Evolutionary conservation across 92 coral and sea anemone species (phyloP).

Genomic region (Palythoa heliodiscus): DNA sequence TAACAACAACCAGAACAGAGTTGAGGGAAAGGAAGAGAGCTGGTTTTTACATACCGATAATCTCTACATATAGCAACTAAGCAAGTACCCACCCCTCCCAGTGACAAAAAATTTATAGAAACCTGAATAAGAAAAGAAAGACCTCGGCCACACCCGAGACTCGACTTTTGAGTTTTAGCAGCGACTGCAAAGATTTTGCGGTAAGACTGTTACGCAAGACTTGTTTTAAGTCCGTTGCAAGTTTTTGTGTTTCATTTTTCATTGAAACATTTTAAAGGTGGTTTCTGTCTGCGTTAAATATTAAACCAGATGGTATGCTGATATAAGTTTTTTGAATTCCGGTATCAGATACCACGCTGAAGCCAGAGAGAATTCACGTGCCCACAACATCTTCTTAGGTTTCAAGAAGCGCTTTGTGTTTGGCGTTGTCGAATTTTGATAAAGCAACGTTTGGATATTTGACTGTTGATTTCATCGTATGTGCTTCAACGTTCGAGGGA

Average conservation of each 20-base stretch:
- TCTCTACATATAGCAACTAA: too few relatives aligned
- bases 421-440: not conserved
- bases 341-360: slow-evolving; percentile 28
- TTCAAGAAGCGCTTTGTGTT: slow-evolving; percentile 9
- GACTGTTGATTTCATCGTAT: not conserved
- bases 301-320: slow-evolving; percentile 18
- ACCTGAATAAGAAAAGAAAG: not conserved
- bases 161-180: not conserved
- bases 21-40: too few relatives aligned
- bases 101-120: not conserved
- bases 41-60: too few relatives aligned
- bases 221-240: not conserved
- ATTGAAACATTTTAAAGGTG: not conserved
- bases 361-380: slow-evolving; percentile 18
- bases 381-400: slow-evolving; percentile 18
- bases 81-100: not conserved
- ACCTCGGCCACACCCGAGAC: not conserved
- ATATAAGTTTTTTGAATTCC: slow-evolving; percentile 21
- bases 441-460: not conserved
- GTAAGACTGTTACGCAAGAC: not conserved
- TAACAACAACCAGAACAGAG: too few relatives aligned
- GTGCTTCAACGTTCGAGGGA: not conserved
- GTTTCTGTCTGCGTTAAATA: slow-evolving; percentile 15
- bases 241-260: not conserved
- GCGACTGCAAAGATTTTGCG: not conserved